Evolutionary conservation across 2,113 vertebrate genomes (phyloP), one percentile per base, ranked within the genome.

Genomic region (Cricetomys ansorgei): DNA sequence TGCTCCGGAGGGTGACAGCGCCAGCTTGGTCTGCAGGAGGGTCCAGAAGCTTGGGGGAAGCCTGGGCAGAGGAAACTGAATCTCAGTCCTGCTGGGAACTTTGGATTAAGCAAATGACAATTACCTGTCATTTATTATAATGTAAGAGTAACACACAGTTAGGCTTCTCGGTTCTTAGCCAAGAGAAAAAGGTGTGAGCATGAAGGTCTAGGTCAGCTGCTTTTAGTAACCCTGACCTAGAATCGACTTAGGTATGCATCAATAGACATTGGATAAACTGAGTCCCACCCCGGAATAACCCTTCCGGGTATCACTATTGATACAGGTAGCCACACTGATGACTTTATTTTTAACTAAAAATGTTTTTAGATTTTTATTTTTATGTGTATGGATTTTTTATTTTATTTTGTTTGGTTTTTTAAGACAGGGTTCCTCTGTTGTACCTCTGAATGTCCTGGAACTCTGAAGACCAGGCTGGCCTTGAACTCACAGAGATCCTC

Each of bases 1-100:
- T 96, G 96, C 89, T 45, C 37, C 1, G 96, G 89, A 96, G 90
- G 94, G 84, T 27, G 85, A 96, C 72, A 9, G 19, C 27, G 0
- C 23, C 7, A 9, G n/a, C 21, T 55, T n/a, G 0, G 34, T 29
- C 67, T 86, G 67, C 57, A 55, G 65, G 69, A n/a, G 8, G 48
- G 16, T 48, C 37, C 40, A 50, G n/a, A 59, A 87, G 87, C 67
- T 48, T 5, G 0, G 62, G 69, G 43, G 50, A 53, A 31, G 40
- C 45, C 7, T 29, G 37, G 25, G 19, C 31, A 59, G 40, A 45
- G 57, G 43, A 10, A 65, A 53, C 27, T 17, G 57, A 94, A 79
- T 55, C 65, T 17, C 59, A 3, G 43, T 55, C n/a, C 64, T 75
- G 80, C 50, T 19, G 69, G 57, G 27, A 23, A 64, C 69, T 40